Conservation (phyloP, 2,113 vertebrate genomes). For the Lagopus leucura region DNA sequence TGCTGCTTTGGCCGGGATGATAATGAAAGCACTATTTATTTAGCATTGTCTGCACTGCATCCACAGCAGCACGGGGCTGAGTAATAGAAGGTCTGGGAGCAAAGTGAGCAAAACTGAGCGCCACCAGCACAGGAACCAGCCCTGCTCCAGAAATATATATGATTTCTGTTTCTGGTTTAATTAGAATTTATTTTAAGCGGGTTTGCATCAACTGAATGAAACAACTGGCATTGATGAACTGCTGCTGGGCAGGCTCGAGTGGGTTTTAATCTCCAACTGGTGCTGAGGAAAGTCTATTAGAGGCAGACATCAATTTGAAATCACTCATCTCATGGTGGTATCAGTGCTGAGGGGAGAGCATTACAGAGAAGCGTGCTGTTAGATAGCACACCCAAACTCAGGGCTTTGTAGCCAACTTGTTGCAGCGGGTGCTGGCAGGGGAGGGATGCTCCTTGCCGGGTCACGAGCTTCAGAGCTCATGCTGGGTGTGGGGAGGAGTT, state of each 20-base stretch:
- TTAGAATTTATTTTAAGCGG: conserved; percentile 63
- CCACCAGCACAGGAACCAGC: neutral
- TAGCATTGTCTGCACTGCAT: neutral
- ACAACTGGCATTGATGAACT: conserved; percentile 64
- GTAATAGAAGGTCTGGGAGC: conserved; percentile 26
- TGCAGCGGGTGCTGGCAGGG: neutral
- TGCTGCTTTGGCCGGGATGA: conserved; percentile 7
- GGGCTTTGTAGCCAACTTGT: neutral
- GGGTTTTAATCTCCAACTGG: conserved; percentile 54
- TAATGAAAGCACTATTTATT: conserved; percentile 63
- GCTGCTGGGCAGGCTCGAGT: conserved; percentile 32
- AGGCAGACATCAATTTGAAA: conserved; percentile 50
- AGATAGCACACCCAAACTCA: neutral
- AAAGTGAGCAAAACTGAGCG: neutral
- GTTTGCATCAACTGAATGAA: conserved; percentile 60
- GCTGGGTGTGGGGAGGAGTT: neutral
- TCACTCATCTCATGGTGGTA: conserved; percentile 16
- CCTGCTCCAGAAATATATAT: conserved; percentile 3
- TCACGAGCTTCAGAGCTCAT: fast-evolving
- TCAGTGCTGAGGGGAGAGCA: neutral
- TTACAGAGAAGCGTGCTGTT: neutral
- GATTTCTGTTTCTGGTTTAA: conserved; percentile 53
- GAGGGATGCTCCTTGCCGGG: neutral
- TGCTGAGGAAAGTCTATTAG: conserved; percentile 34
- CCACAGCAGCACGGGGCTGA: conserved; percentile 22